phyloP scores from a whole-genome alignment of 2,888 invertebrate species.

The Creontiades dilutus region DNA sequence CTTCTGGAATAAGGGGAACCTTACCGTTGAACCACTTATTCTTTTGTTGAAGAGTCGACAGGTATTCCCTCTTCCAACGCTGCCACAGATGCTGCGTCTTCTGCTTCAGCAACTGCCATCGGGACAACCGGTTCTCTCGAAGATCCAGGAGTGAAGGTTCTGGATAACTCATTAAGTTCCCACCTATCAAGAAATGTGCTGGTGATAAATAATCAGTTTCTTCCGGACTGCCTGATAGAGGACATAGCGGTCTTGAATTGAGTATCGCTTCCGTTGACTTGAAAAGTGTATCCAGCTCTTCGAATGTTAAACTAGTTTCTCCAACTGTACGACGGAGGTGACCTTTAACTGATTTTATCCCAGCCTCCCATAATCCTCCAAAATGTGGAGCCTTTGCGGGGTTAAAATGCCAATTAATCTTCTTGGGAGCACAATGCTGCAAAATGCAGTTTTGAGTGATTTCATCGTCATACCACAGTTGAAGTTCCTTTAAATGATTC shows the following conservation, averaged over 20 bases:
- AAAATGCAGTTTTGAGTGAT: constrained; percentile 69
- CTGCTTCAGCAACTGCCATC: constrained; percentile 76
- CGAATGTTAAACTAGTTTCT: constrained; percentile 75
- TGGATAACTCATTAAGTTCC: constrained; percentile 74
- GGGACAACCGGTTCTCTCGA: constrained; percentile 72
- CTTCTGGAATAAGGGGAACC: constrained; percentile 71
- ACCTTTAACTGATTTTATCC: constrained; percentile 76
- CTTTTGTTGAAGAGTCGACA: constrained; percentile 75
- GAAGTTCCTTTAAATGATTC: constrained; percentile 58
- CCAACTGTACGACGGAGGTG: constrained; percentile 75
- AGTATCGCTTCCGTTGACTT: constrained; percentile 76
- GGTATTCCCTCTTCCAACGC: constrained; percentile 76
- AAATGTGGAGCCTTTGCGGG: constrained; percentile 76
- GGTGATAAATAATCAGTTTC: constrained; percentile 76
- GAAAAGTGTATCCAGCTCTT: constrained; percentile 76
- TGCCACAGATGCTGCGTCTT: constrained; percentile 76
- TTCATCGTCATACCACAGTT: constrained; percentile 37
- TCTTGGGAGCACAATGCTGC: constrained; percentile 77
- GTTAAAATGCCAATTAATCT: constrained; percentile 69
- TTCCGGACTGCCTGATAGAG: constrained; percentile 75
- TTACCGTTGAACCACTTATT: constrained; percentile 76
- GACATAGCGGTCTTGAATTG: constrained; percentile 76
- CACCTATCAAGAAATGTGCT: constrained; percentile 77
- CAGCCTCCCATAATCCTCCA: constrained; percentile 77
- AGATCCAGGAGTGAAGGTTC: constrained; percentile 75